Conservation (phyloP, 2,797 vertebrate genomes). For the Tenualosa thibaudeaui region DNA sequence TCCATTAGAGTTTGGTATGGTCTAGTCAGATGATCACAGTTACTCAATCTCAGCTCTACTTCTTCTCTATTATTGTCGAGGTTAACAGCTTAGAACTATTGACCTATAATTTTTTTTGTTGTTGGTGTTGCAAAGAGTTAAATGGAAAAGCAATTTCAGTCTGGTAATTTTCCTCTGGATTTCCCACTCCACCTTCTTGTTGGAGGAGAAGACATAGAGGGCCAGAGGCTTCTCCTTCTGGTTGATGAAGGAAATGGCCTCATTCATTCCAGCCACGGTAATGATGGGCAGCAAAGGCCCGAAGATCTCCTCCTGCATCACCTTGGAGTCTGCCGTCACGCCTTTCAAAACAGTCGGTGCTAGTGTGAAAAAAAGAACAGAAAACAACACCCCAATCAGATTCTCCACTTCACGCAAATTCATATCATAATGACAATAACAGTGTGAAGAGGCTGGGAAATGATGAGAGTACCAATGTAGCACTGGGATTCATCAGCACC, state of each 20-base stretch:
- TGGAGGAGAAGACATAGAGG: constrained; percentile 81
- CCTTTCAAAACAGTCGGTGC: constrained; percentile 84
- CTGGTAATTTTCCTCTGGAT: neutral
- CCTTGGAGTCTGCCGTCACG: constrained; percentile 73
- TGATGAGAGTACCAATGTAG: constrained; percentile 75
- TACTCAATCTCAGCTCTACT: neutral
- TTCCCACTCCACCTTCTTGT: constrained; percentile 61
- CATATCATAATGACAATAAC: neutral
- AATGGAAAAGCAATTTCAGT: neutral
- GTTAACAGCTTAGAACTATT: too few relatives aligned
- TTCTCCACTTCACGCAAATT: neutral
- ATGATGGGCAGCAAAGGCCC: constrained; percentile 86
- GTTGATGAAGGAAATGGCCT: constrained; percentile 86
- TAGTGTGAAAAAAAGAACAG: constrained; percentile 47
- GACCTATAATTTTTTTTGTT: neutral
- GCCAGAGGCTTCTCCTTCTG: constrained; percentile 84
- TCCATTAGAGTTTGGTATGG: too few relatives aligned
- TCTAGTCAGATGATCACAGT: neutral
- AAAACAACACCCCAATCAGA: neutral
- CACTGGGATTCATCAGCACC: constrained; percentile 76
- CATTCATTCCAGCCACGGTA: constrained; percentile 71
- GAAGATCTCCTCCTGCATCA: constrained; percentile 93
- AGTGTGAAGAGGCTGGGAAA: neutral
- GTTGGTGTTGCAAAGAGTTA: neutral
- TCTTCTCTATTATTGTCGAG: neutral